Evolutionary conservation across 2,888 invertebrate genomes (phyloP), one percentile per base, ranked within the genome.

Genomic region (Pristionchus mayeri): DNA sequence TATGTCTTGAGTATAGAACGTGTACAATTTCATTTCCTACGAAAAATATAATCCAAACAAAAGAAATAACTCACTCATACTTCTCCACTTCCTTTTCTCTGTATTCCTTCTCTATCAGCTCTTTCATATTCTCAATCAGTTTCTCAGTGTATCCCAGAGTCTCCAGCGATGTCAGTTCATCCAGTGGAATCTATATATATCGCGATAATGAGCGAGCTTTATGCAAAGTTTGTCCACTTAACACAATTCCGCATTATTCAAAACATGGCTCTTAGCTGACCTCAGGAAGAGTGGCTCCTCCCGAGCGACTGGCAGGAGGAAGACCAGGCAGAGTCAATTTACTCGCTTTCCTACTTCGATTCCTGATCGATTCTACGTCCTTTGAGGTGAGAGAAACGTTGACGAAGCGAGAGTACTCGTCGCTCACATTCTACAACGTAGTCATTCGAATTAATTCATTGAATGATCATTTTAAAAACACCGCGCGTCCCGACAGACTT

Each of bases 121-220:
- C 52, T 7, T 50, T 83, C 81, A 89, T 71, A 81, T 89, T 86
- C 18, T 60, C 60, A 0, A 86, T 21, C 48, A 89, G 71, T 30
- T 81, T 79, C 21, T 86, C 86, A 44, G 86, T 88, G 88, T 88
- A 89, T 16, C 85, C 86, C 18, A 86, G 30, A 48, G n/a, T 48
- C 30, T 82, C 48, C 44, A 82, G 24, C n/a, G 81, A 82, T 3
- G 63, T 48, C 27, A 48, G 34, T 4, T 63, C 81, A 21, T 18
- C 24, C 30, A 82, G 30, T 18, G 81, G 81, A 7, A 16, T 21
- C 81, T 82, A n/a, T n/a, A n/a, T n/a, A n/a, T n/a, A n/a, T n/a
- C n/a, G n/a, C n/a, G n/a, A n/a, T n/a, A n/a, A n/a, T n/a, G n/a
- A n/a, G n/a, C n/a, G n/a, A n/a, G n/a, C n/a, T n/a, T n/a, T n/a